A percentile compares a stretch with the other conserved stretches of the same genome.
phyloP scores from a whole-genome alignment of 2,113 vertebrate species.

The Bombycilla garrulus region DNA sequence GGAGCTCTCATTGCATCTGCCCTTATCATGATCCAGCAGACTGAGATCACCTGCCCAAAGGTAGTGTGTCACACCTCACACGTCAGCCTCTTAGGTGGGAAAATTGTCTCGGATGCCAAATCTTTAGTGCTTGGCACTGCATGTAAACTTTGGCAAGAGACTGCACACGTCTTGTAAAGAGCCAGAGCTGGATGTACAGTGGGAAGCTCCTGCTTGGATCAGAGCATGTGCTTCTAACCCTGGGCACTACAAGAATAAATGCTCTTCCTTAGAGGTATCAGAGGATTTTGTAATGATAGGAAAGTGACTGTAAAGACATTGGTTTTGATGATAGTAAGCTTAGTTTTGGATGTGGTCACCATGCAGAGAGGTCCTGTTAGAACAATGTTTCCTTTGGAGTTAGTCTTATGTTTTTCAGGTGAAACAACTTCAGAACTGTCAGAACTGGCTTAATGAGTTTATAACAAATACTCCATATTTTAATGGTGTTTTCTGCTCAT shows the following conservation, averaged over 20 bases:
- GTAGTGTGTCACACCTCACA: conserved; percentile 53
- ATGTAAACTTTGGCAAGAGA: rapidly evolving
- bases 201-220: background rate
- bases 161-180: background rate
- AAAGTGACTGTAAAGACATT: background rate
- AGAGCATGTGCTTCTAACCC: background rate
- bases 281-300: background rate
- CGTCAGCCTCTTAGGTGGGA: background rate
- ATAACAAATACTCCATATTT: background rate
- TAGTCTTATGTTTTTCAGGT: background rate
- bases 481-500: background rate
- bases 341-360: background rate
- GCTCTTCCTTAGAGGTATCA: background rate
- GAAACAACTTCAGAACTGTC: background rate
- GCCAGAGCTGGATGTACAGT: background rate
- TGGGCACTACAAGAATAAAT: background rate
- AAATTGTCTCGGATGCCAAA: background rate
- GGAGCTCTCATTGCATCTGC: conserved; percentile 96
- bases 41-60: conserved; percentile 96
- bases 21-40: conserved; percentile 98
- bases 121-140: background rate
- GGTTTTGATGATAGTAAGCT: background rate
- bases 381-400: background rate
- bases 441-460: background rate
- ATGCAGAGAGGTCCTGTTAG: background rate